These are phyloP conservation scores for Scleropages formosus DNA, from an alignment of 2,797 vertebrate genomes.

Conservation along the genomic window DNA sequence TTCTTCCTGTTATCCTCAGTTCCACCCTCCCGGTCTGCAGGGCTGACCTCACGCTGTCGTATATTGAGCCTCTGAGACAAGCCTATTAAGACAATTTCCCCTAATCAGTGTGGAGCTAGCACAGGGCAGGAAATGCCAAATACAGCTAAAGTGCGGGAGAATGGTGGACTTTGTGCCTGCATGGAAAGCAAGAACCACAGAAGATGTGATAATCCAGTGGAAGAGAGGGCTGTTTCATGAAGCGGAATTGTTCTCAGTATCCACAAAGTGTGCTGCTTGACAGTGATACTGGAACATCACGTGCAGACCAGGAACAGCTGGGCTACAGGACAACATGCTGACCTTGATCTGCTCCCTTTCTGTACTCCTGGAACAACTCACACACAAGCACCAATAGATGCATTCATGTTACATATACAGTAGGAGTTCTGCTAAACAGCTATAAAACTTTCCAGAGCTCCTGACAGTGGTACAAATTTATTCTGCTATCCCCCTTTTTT, in stretches of 20 bases:
- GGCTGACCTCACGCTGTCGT: conserved; percentile 29
- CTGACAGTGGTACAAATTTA: too few relatives aligned
- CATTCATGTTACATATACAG: background rate
- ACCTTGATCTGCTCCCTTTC: background rate
- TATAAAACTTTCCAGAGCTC: too few relatives aligned
- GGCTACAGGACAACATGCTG: background rate
- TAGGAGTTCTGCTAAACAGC: background rate
- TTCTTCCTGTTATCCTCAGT: conserved; percentile 30
- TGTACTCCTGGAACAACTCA: background rate
- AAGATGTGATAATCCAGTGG: conserved; percentile 63
- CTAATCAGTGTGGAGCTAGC: conserved; percentile 58
- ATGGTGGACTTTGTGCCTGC: conserved; percentile 54
- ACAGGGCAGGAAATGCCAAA: conserved; percentile 61
- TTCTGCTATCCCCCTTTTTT: too few relatives aligned
- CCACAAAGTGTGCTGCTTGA: too few relatives aligned
- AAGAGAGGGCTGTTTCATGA: conserved; percentile 14
- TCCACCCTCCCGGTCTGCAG: background rate
- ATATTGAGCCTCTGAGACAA: conserved; percentile 55
- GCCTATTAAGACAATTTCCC: conserved; percentile 65
- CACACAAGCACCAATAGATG: too few relatives aligned
- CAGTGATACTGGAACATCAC: too few relatives aligned
- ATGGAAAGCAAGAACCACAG: conserved; percentile 48
- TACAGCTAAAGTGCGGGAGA: conserved; percentile 46
- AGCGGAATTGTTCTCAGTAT: too few relatives aligned
- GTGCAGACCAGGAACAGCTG: background rate